phyloP scores from a whole-genome alignment of 2,888 invertebrate species.

The Eurytoma adleriae region DNA sequence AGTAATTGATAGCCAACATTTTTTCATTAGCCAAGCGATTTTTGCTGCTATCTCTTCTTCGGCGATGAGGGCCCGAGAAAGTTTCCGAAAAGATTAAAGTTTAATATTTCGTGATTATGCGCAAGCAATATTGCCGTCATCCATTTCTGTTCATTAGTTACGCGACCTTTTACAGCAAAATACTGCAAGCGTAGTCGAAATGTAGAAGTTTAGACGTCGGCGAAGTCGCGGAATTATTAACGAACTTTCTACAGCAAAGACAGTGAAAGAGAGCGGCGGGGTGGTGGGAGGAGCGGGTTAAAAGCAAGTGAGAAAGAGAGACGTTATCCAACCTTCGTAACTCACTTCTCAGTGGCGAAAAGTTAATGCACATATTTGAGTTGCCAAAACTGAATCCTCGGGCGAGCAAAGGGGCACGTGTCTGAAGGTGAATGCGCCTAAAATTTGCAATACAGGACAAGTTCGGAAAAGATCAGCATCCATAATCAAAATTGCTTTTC shows the following conservation, averaged over 20 bases:
- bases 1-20: not conserved
- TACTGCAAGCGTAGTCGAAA: conserved; percentile 16
- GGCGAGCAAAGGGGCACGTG: not conserved
- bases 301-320: conserved; percentile 7
- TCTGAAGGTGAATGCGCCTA: not conserved
- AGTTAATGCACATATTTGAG: conserved; percentile 56
- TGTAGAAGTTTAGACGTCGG: conserved; percentile 39
- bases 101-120: conserved; percentile 22
- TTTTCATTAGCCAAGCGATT: not conserved
- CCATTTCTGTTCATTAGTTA: conserved; percentile 37
- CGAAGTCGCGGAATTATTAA: conserved; percentile 49
- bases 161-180: conserved; percentile 28
- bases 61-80: not conserved
- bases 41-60: not conserved
- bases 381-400: conserved; percentile 55
- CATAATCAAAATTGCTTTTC: conserved; percentile 6
- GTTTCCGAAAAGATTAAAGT: conserved; percentile 30
- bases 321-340: conserved; percentile 28
- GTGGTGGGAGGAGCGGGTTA: not conserved
- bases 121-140: conserved; percentile 32
- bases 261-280: conserved; percentile 13
- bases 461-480: conserved; percentile 5
- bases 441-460: conserved; percentile 6
- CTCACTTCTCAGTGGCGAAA: conserved; percentile 27
- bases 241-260: conserved; percentile 38